A percentile compares a stretch with the other conserved stretches of the same genome.
Evolutionary conservation across 1,140 invertebrate genomes (phyloP).

Genomic region (Bombus ignitus): DNA sequence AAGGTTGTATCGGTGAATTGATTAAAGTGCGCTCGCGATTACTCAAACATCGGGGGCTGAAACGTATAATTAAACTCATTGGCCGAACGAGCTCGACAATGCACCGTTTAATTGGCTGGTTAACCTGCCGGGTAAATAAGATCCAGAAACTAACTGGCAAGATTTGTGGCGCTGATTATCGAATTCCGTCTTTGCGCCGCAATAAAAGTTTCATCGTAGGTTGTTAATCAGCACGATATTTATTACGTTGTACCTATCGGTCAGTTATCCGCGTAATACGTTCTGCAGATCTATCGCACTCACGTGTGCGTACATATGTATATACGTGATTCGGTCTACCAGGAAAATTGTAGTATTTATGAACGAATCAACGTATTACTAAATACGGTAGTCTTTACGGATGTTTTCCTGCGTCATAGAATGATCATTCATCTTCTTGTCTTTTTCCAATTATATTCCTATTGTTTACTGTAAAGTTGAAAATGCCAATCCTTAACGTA

Average conservation of each 20-base stretch:
- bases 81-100: conserved; percentile 2
- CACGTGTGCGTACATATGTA: no score
- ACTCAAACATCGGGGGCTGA: conserved; percentile 1
- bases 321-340: neutral
- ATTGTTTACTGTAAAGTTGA: no score
- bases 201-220: conserved; percentile 13
- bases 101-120: neutral
- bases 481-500: no score
- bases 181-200: neutral
- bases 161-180: conserved; percentile 4
- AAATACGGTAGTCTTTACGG: neutral
- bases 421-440: neutral
- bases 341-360: neutral
- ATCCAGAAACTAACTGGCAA: conserved; percentile 1
- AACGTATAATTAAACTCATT: conserved; percentile 21
- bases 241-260: conserved; percentile 4
- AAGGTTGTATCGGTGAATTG: conserved; percentile 15
- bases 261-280: neutral
- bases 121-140: neutral
- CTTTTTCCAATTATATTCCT: no score
- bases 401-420: neutral
- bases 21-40: conserved; percentile 8
- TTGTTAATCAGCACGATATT: conserved; percentile 27
- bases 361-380: neutral
- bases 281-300: neutral